Base-by-base conservation (phyloP, 2,888 invertebrate genomes). In the Andricus curvator region DNA sequence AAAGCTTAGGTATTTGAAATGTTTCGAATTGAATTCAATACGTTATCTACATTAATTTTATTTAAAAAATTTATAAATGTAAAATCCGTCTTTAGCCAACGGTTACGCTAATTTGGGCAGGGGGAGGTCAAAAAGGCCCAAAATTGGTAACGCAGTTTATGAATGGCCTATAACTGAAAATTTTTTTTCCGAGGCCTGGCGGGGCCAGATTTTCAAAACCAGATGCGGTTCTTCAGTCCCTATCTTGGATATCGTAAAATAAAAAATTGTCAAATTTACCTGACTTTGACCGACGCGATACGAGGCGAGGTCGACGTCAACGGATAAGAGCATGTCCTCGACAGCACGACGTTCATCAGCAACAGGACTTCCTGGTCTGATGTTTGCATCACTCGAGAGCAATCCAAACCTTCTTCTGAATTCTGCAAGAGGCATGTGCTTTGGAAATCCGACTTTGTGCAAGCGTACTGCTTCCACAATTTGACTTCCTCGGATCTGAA, bases 381-480 rank as follows among this genome's bases (percentile, higher is more conserved):
- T 90, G 78, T 91, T 91, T 60, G 92, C 91, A 37, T 93, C 93
- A 68, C 87, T 92, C 0, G 94, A 93, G 81, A 96, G 88, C 29
- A 96, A 93, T 78, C 96, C 95, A 92, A 97, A 97, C 91, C 98
- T 95, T 87, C 98, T 95, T 80, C 97, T 95, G 90, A 99, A 99
- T 92, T 99, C 99, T 20, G 96, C 95, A 81, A 98, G 95, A 81
- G 96, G 97, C 94, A 99, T 95, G 89, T 96, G 96, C 91, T 98
- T 98, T 0, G 99, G 99, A 93, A 97, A 99, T 37, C 99, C 99
- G 93, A 98, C 97, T 90, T 98, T 97, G 94, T 98, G 96, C 82
- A 99, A 94, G 33, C 99, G 95, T 1, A 98, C 96, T 0, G 98
- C 96, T 87, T 98, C 98, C 85, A 99, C 94, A 78, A 98, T 95